phyloP scores from a whole-genome alignment of 2,888 invertebrate genomes.

The Xestia xanthographa region DNA sequence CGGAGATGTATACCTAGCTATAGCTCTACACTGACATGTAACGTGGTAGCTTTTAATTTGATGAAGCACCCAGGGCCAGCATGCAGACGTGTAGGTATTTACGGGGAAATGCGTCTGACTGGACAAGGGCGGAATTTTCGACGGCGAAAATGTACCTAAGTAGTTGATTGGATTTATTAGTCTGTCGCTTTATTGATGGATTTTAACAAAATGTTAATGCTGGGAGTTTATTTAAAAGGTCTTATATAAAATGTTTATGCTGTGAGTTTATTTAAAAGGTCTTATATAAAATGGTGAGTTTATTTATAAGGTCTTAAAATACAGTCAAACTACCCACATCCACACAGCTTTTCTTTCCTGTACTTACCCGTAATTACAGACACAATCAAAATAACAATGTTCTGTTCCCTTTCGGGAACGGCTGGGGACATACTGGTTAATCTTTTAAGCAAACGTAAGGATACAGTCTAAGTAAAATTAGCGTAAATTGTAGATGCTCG shows the following conservation, averaged over 20 bases:
- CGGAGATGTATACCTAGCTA: constrained; percentile 38
- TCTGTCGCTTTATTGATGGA: neutral
- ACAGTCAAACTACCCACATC: neutral
- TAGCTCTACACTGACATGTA: constrained; percentile 13
- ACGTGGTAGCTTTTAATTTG: constrained; percentile 42
- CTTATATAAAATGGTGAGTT: neutral
- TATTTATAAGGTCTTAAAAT: neutral
- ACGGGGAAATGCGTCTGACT: constrained; percentile 20
- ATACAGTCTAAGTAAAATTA: neutral
- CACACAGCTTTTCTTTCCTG: neutral
- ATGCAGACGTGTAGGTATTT: constrained; percentile 29
- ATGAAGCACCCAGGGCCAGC: constrained; percentile 29
- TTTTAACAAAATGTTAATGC: neutral
- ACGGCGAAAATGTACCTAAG: neutral
- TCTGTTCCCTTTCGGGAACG: too few relatives aligned
- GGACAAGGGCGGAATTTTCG: constrained; percentile 30
- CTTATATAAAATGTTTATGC: neutral
- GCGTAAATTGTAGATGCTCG: constrained; percentile 73
- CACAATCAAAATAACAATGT: too few relatives aligned
- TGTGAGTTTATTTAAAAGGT: neutral
- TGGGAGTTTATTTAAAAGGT: too few relatives aligned
- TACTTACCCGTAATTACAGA: too few relatives aligned
- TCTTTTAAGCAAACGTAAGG: neutral
- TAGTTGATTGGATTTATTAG: constrained; percentile 12
- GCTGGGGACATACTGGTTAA: too few relatives aligned